A percentile compares a stretch with the other conserved stretches of the same genome.
These are phyloP conservation scores for Trachelus stipa DNA, from an alignment of 2,888 invertebrate genomes.

Conservation along the genomic window DNA sequence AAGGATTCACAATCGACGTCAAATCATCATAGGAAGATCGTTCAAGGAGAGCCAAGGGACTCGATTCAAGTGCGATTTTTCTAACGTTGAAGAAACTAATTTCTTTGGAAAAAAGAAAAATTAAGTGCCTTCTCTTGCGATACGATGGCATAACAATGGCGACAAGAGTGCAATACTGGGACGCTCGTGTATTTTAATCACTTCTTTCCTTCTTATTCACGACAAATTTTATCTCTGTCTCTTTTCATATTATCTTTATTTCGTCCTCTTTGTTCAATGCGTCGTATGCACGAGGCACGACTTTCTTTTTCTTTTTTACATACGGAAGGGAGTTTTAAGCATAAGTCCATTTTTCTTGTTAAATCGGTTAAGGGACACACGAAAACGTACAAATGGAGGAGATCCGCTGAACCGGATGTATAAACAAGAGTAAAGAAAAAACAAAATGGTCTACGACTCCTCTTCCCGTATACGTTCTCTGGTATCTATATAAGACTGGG, in stretches of 20 bases:
- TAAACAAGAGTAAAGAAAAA: background rate
- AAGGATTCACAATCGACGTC: background rate
- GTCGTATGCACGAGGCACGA: constrained; percentile 8
- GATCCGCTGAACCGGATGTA: background rate
- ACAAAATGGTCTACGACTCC: background rate
- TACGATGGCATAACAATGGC: background rate
- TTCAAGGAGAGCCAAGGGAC: background rate
- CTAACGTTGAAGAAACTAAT: background rate
- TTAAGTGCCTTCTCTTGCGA: background rate
- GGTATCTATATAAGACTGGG: constrained; percentile 7
- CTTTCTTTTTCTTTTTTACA: constrained; percentile 9
- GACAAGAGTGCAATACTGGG: background rate
- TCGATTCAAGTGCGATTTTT: background rate
- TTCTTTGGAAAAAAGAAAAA: background rate
- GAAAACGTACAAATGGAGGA: background rate
- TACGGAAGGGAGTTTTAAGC: background rate
- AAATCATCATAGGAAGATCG: background rate
- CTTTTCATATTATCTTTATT: background rate
- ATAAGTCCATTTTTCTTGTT: background rate
- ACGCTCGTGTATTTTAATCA: constrained; percentile 8
- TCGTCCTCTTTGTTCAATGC: background rate
- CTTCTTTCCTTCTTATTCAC: constrained; percentile 8
- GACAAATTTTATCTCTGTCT: background rate
- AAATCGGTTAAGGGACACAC: background rate
- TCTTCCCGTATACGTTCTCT: background rate